Evolutionary conservation across 2,888 invertebrate genomes (phyloP).

Genomic region (Carpatolechia fugitivella): DNA sequence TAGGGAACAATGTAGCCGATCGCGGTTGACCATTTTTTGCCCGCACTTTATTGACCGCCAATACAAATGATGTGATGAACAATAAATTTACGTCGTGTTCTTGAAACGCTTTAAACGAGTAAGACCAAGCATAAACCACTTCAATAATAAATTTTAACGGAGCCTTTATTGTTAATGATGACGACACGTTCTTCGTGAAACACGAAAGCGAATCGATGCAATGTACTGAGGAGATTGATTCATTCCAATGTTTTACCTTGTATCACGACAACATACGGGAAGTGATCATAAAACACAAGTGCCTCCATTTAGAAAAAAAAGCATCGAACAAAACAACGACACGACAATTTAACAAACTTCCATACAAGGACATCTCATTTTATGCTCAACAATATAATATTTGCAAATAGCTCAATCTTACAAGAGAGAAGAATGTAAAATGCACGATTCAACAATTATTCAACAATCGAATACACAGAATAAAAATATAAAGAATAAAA

Average conservation of each 20-base stretch:
- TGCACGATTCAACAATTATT: constrained; percentile 4
- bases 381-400: too few relatives aligned
- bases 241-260: neutral
- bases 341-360: neutral
- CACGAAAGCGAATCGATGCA: constrained; percentile 12
- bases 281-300: neutral
- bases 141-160: constrained; percentile 28
- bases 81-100: constrained; percentile 35
- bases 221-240: constrained; percentile 11
- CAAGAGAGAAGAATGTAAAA: neutral
- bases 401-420: neutral
- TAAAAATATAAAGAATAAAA: constrained; percentile 39
- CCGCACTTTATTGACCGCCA: constrained; percentile 22
- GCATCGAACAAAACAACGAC: neutral
- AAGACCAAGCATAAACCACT: constrained; percentile 27
- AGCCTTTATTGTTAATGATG: constrained; percentile 25
- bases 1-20: constrained; percentile 13
- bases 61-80: constrained; percentile 31
- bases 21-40: constrained; percentile 15
- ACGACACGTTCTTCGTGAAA: constrained; percentile 18
- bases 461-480: constrained; percentile 24
- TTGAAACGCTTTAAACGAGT: constrained; percentile 30
- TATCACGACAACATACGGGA: neutral
- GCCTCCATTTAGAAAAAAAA: neutral
- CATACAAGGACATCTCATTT: neutral